These are phyloP conservation scores for Caradrina kadenii DNA, from an alignment of 2,888 invertebrate species.

Conservation along the genomic window DNA sequence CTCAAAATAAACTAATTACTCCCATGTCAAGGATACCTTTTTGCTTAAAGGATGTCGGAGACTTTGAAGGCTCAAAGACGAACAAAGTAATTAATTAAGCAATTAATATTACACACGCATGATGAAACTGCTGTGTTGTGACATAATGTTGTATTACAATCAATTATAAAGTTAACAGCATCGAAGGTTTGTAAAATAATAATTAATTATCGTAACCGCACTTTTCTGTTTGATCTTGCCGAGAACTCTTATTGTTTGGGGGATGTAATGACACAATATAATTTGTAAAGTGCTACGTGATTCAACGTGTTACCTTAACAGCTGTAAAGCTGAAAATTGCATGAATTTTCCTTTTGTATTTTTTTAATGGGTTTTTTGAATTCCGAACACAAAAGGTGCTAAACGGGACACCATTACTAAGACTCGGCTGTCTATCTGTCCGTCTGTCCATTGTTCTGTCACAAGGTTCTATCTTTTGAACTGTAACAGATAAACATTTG, in stretches of 20 bases:
- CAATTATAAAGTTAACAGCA: constrained; percentile 61
- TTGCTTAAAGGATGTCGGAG: constrained; percentile 15
- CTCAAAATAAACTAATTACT: constrained; percentile 8
- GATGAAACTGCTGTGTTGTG: constrained; percentile 61
- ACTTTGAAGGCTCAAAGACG: constrained; percentile 30
- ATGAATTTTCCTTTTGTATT: not conserved
- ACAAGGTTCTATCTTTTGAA: too few species aligned
- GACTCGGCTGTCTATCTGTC: too few species aligned
- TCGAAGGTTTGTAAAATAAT: constrained; percentile 41
- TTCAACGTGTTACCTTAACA: not conserved
- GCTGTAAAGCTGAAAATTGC: not conserved
- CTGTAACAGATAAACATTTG: too few species aligned
- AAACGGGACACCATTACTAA: too few species aligned
- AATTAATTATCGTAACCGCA: constrained; percentile 40
- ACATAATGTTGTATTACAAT: constrained; percentile 60
- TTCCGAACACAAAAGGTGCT: too few species aligned
- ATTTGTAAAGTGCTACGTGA: not conserved
- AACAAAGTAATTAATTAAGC: constrained; percentile 51
- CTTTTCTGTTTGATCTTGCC: constrained; percentile 38
- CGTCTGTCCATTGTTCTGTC: too few species aligned
- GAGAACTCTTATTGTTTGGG: constrained; percentile 8
- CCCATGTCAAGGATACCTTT: constrained; percentile 7
- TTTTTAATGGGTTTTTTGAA: too few species aligned
- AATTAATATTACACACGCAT: constrained; percentile 61
- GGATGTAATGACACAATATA: not conserved